Conservation (phyloP, 1,140 invertebrate genomes). For the Macrostomum lignano region DNA sequence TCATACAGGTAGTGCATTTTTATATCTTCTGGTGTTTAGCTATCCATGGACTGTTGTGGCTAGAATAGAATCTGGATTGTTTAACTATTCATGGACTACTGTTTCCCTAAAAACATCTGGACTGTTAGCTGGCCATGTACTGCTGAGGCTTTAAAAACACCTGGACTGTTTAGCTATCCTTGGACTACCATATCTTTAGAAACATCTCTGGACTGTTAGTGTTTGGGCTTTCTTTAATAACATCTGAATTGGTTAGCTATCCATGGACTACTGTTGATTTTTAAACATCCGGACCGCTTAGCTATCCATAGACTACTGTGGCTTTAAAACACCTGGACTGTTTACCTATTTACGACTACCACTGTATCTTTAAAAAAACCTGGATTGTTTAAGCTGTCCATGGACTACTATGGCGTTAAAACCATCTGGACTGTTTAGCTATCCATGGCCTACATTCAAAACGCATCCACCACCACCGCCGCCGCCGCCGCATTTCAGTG, state of each 20-base stretch:
- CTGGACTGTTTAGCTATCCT: background rate
- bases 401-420: background rate
- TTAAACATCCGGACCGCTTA: too few species aligned
- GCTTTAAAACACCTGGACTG: background rate
- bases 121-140: background rate
- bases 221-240: background rate
- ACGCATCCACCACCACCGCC: too few species aligned
- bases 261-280: too few species aligned
- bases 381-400: background rate
- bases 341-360: background rate
- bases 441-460: background rate
- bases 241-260: too few species aligned
- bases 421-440: background rate
- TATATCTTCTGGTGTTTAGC: background rate
- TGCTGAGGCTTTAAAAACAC: background rate
- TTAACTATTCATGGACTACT: background rate
- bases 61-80: background rate
- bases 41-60: background rate
- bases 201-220: background rate
- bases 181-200: background rate
- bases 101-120: background rate
- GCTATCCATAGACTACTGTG: too few species aligned
- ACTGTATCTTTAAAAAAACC: background rate
- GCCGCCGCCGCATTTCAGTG: too few species aligned
- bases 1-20: conserved; percentile 25